Evolutionary conservation across 2,113 vertebrate genomes (phyloP).

Genomic region (Ceyx melanurus): DNA sequence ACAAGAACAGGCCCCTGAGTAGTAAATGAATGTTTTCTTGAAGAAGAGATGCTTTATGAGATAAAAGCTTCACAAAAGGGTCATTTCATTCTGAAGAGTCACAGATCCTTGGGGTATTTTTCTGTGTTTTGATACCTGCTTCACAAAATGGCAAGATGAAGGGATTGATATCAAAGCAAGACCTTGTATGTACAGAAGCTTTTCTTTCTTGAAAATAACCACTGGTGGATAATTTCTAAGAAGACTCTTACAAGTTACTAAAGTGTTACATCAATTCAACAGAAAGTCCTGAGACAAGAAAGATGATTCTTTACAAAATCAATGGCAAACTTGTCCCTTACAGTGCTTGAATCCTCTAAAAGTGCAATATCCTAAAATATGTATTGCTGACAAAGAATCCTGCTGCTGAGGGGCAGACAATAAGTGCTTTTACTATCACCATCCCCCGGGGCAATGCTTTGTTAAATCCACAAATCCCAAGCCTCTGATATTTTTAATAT

Average conservation of each 20-base stretch:
- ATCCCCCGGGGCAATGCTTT: neutral
- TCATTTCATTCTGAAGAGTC: neutral
- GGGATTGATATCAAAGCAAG: constrained; percentile 7
- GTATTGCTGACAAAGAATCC: neutral
- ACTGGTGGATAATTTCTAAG: constrained; percentile 33
- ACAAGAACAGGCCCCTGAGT: neutral
- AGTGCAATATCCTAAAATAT: neutral
- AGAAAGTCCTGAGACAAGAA: constrained; percentile 22
- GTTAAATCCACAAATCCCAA: neutral
- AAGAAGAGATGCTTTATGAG: neutral
- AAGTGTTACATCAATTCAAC: neutral
- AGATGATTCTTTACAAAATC: neutral
- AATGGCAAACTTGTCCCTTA: neutral
- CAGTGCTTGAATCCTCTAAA: neutral
- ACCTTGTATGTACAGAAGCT: neutral
- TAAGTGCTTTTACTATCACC: neutral
- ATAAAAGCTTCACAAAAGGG: neutral
- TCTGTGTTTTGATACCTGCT: neutral
- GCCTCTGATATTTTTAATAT: neutral
- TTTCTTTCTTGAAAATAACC: constrained; percentile 7
- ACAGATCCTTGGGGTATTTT: neutral
- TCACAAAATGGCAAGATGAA: constrained; percentile 28
- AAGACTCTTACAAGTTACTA: neutral
- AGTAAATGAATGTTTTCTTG: constrained; percentile 20
- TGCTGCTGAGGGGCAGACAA: neutral